Conservation (phyloP, 2,888 invertebrate genomes). For the Metalampra italica region DNA sequence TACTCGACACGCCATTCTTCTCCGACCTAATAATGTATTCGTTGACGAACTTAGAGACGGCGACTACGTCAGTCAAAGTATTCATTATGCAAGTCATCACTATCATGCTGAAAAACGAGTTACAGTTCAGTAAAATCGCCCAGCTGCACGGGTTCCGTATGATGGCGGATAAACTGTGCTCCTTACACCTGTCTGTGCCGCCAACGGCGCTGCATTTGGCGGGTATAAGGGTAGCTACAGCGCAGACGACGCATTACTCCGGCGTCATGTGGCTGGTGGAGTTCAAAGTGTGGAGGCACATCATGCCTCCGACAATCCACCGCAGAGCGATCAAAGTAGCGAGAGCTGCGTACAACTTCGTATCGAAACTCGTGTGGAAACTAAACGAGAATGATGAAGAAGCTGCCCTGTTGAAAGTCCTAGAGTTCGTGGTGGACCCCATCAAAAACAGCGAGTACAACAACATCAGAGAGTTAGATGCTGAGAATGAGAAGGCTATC, state of each 20-base stretch:
- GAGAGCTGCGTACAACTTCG: constrained; percentile 24
- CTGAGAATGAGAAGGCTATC: constrained; percentile 20
- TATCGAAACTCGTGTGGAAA: constrained; percentile 28
- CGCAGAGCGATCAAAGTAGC: constrained; percentile 16
- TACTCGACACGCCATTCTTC: constrained; percentile 33
- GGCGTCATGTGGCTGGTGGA: constrained; percentile 25
- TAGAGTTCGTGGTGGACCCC: constrained; percentile 26
- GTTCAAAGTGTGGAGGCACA: constrained; percentile 24
- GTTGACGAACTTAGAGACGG: constrained; percentile 21
- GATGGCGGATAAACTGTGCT: constrained; percentile 9
- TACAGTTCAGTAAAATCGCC: constrained; percentile 33
- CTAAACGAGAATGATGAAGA: constrained; percentile 32
- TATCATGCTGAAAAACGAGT: constrained; percentile 31
- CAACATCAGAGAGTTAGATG: constrained; percentile 17
- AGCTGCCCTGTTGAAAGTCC: constrained; percentile 21
- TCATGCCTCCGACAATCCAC: constrained; percentile 19
- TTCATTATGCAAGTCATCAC: constrained; percentile 30
- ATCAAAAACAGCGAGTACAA: constrained; percentile 22
- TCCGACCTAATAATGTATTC: constrained; percentile 31
- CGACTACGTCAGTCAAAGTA: constrained; percentile 25
- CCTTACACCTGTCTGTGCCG: constrained; percentile 9
- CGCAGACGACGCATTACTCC: constrained; percentile 26
- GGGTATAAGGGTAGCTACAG: constrained; percentile 21
- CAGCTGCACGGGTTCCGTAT: constrained; percentile 21
- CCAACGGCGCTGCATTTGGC: constrained; percentile 22